Evolutionary conservation across 2,113 vertebrate species (phyloP), one percentile per base, ranked within the genome.

Genomic region (Menidia beryllina): DNA sequence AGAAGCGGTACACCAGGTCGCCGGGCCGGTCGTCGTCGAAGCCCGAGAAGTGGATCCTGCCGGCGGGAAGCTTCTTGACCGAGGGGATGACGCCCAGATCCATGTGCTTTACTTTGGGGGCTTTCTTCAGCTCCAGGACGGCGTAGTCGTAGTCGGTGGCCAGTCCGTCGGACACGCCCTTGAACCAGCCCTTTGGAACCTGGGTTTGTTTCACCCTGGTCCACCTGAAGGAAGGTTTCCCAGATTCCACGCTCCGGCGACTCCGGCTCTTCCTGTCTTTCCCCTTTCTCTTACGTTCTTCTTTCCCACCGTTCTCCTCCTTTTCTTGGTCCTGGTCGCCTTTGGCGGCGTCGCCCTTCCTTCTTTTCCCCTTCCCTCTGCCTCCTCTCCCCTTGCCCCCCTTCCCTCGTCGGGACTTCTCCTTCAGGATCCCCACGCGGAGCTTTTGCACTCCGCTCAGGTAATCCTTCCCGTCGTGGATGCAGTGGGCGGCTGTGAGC

Each of bases 21-120:
- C 94, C 97, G 0, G 94, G 92, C 10, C 96, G 86, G 75, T 98
- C 98, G 0, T 93, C 91, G n/a, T 99, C 98, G 25, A 98, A 98
- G 26, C 97, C 96, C 0, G 98, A 99, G 90, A 99, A 99, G 87
- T 99, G 98, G 88, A 99, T 97, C 89, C 95, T 94, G 19, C 95
- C 95, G 0, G 96, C 93, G 0, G 96, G 97, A 77, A 98, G 90
- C 87, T 95, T 97, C 88, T 93, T 94, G 38, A 96, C 81, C 0
- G 95, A 84, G 0, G 96, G 95, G 30, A 97, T 95, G 15, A 98
- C 83, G 2, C 97, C 97, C 8, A 99, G 89, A 23, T 97, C 96
- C 97, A 98, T 98, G 74, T 92, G 92, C 61, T 92, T 95, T 82
- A 94, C 93, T 75, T 94, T 97, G 69, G 96, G 96, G 0, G 94